phyloP scores from a whole-genome alignment of 2,113 vertebrate species.

The Heliornis fulica region DNA sequence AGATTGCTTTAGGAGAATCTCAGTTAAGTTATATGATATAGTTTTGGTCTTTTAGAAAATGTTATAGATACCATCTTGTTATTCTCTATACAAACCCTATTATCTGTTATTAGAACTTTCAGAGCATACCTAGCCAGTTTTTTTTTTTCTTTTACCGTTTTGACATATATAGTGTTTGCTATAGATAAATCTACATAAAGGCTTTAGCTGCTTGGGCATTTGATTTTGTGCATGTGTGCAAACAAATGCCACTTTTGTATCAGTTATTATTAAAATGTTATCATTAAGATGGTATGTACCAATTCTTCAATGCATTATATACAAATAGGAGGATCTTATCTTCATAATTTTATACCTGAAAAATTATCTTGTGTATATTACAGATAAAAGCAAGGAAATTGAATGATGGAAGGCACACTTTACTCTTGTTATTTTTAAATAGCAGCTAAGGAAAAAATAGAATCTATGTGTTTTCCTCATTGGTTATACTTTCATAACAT shows the following conservation, averaged over 20 bases:
- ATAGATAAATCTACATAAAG: background rate
- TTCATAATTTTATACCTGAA: background rate
- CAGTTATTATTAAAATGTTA: background rate
- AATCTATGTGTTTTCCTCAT: background rate
- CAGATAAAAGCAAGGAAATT: background rate
- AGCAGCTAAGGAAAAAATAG: background rate
- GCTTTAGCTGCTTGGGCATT: background rate
- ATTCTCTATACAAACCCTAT: background rate
- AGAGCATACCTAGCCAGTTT: accelerated
- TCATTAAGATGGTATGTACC: background rate
- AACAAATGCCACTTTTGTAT: background rate
- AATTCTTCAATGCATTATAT: background rate
- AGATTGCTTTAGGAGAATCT: background rate
- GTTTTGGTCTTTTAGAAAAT: background rate
- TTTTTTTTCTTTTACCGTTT: background rate
- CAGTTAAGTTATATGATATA: background rate
- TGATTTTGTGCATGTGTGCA: accelerated
- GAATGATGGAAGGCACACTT: background rate
- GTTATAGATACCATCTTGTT: background rate
- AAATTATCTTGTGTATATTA: background rate
- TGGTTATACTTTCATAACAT: background rate
- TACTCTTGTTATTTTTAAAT: background rate
- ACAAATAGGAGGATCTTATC: background rate
- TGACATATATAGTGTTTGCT: background rate
- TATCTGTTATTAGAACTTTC: background rate